Evolutionary conservation across 2,113 vertebrate species (phyloP).

Genomic region (Pontoporia blainvillei): DNA sequence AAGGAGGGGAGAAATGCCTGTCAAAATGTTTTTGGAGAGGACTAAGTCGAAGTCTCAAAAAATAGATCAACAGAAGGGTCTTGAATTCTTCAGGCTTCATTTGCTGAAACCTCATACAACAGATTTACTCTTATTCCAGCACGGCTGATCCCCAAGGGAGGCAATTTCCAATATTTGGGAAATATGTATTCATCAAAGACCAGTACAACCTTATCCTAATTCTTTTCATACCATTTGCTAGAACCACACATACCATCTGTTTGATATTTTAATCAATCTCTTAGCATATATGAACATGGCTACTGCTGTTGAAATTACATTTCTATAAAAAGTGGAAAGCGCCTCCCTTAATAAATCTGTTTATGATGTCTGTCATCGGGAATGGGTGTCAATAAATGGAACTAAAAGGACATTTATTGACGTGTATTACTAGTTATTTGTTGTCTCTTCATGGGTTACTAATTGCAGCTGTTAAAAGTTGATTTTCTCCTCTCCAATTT

Average conservation of each 20-base stretch:
- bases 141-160: not conserved
- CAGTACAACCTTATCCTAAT: not conserved
- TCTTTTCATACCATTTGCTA: not conserved
- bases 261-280: not conserved
- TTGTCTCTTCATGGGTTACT: conserved; percentile 28
- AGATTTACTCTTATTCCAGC: not conserved
- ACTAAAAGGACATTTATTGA: not conserved
- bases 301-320: not conserved
- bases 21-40: not conserved
- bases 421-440: not conserved
- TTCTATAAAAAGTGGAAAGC: not conserved
- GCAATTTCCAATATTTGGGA: not conserved
- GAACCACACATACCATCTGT: not conserved
- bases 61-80: not conserved
- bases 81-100: not conserved
- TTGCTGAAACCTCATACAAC: not conserved
- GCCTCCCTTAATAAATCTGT: not conserved
- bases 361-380: not conserved
- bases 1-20: not conserved
- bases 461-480: conserved; percentile 19
- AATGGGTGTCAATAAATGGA: not conserved
- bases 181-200: conserved; percentile 26
- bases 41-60: not conserved
- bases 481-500: conserved; percentile 24
- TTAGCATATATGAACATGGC: not conserved